phyloP scores from a whole-genome alignment of 37 sponge, comb jelly and placozoan genomes.

The Beroe forskalii region DNA sequence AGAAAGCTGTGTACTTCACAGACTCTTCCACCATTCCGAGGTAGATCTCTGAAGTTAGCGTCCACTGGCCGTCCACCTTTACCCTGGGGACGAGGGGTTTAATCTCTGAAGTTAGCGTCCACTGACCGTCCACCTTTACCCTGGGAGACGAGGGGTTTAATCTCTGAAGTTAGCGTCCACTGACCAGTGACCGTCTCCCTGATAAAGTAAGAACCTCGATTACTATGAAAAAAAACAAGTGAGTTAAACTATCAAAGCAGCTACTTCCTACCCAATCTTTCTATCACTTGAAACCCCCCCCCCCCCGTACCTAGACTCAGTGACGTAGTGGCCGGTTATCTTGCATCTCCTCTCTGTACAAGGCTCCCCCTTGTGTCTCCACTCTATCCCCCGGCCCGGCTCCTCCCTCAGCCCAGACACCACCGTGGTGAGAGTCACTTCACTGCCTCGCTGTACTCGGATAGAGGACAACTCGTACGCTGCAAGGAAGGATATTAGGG shows the following conservation, averaged over 20 bases:
- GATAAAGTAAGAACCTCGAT: too few relatives aligned
- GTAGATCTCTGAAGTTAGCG: neutral
- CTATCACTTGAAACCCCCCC: too few relatives aligned
- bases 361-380: slow-evolving; percentile 34
- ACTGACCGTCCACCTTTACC: neutral
- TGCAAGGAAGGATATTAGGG: neutral
- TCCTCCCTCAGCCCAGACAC: neutral
- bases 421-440: slow-evolving; percentile 6
- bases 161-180: too few relatives aligned
- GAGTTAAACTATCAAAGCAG: too few relatives aligned
- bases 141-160: too few relatives aligned
- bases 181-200: too few relatives aligned
- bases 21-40: neutral
- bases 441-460: neutral
- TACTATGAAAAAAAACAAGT: too few relatives aligned
- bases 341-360: slow-evolving; percentile 2
- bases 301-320: neutral
- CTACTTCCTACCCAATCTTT: too few relatives aligned
- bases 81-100: neutral
- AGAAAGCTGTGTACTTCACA: slow-evolving; percentile 10
- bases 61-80: neutral
- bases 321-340: neutral
- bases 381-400: slow-evolving; percentile 15
- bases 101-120: neutral
- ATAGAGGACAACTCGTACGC: slow-evolving; percentile 19